Percentiles rank a stretch among this genome's conserved stretches.
phyloP scores from a whole-genome alignment of 2,113 vertebrate species.

The Pycnonotus jocosus region DNA sequence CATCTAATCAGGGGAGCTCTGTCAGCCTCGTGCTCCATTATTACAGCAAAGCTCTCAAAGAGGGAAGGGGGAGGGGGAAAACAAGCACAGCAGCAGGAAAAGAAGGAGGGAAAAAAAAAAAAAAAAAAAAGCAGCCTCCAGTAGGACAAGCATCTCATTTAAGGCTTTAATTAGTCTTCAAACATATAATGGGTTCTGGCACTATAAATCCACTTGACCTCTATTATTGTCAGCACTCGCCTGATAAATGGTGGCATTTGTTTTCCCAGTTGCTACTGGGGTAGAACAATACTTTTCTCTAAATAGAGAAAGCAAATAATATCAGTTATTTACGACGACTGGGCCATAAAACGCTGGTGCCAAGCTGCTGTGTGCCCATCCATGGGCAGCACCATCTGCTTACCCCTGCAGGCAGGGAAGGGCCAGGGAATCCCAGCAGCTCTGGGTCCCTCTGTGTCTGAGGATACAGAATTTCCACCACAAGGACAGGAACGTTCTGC shows the following conservation, averaged over 20 bases:
- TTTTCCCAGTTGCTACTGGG: slow-evolving; percentile 29
- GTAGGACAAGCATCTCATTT: slow-evolving; percentile 48
- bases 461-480: background rate
- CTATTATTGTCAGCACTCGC: slow-evolving; percentile 26
- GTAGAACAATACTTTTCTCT: background rate
- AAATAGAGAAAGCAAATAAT: background rate
- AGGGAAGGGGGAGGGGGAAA: background rate
- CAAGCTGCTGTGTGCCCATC: background rate
- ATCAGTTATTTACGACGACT: background rate
- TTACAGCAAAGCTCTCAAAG: background rate
- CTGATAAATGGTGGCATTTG: slow-evolving; percentile 34
- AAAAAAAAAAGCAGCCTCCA: background rate
- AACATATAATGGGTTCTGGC: slow-evolving; percentile 44
- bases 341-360: background rate
- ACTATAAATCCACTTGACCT: slow-evolving; percentile 62
- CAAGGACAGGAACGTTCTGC: background rate
- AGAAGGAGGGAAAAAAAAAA: background rate
- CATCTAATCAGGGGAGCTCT: slow-evolving; percentile 19
- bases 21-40: background rate
- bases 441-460: background rate
- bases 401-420: background rate
- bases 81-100: background rate
- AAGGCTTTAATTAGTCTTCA: slow-evolving; percentile 60
- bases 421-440: background rate
- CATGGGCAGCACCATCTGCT: background rate